Evolutionary conservation across 2,113 vertebrate genomes (phyloP).

Genomic region (Gallinago undulata): DNA sequence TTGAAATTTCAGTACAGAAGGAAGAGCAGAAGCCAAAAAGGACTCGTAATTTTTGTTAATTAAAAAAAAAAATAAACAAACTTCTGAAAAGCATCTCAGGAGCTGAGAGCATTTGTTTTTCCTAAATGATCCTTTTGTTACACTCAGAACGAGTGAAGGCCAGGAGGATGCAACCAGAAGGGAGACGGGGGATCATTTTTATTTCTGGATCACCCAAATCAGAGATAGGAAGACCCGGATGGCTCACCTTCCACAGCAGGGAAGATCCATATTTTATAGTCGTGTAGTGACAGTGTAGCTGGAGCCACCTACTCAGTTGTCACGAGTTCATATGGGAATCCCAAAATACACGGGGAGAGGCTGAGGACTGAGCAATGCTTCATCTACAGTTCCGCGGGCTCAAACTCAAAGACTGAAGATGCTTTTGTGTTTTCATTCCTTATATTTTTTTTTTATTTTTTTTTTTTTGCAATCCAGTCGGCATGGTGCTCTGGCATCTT

Average conservation of each 20-base stretch:
- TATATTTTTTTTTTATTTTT: no score
- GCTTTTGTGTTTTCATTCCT: neutral
- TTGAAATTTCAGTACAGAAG: neutral
- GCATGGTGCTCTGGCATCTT: neutral
- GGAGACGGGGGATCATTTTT: fast-evolving
- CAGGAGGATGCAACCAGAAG: neutral
- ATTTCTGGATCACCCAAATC: neutral
- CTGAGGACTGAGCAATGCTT: neutral
- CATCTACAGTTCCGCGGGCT: neutral
- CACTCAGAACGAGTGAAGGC: neutral
- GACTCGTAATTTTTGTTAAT: neutral
- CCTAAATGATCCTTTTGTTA: neutral
- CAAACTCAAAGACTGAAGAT: neutral
- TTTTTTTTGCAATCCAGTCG: neutral
- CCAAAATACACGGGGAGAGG: neutral
- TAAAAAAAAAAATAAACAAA: neutral
- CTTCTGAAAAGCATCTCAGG: neutral
- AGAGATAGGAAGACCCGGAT: fast-evolving
- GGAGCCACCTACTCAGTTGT: neutral
- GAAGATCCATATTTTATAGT: neutral
- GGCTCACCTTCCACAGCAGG: fast-evolving
- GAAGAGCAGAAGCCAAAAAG: neutral
- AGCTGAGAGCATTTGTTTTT: neutral
- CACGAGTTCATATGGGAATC: neutral
- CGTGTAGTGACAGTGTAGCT: neutral